Evolutionary conservation across 2,113 vertebrate species (phyloP).

Genomic region (Grammomys surdaster): DNA sequence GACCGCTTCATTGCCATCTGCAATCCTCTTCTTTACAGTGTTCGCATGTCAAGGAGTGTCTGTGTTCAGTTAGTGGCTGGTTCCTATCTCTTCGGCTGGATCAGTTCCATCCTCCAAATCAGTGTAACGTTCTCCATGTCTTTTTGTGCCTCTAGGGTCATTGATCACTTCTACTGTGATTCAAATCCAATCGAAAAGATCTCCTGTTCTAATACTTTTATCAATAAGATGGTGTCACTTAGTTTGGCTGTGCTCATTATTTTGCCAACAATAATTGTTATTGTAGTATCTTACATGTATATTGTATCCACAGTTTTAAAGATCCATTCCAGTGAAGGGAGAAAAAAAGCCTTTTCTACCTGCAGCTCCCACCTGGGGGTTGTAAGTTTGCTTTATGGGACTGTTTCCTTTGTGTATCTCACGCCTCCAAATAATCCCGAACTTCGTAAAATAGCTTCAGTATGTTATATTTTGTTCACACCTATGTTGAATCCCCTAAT

Average conservation of each 20-base stretch:
- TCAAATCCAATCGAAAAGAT: constrained; percentile 70
- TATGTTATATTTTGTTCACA: constrained; percentile 76
- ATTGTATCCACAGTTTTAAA: constrained; percentile 67
- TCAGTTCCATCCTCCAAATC: constrained; percentile 70
- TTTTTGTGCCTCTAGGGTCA: constrained; percentile 66
- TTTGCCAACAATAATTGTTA: constrained; percentile 69
- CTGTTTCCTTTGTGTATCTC: constrained; percentile 72
- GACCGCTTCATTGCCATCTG: constrained; percentile 73
- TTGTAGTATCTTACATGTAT: constrained; percentile 71
- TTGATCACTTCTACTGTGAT: constrained; percentile 79
- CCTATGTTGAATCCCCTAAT: constrained; percentile 77
- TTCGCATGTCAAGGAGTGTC: constrained; percentile 59
- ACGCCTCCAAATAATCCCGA: constrained; percentile 65
- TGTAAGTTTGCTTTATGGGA: constrained; percentile 74
- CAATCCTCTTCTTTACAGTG: constrained; percentile 61
- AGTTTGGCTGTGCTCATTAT: constrained; percentile 69
- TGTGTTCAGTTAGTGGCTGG: constrained; percentile 68
- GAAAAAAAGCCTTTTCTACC: constrained; percentile 73
- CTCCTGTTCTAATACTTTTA: constrained; percentile 67
- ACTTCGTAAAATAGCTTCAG: constrained; percentile 60
- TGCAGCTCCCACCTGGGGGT: constrained; percentile 71
- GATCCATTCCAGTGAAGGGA: constrained; percentile 63
- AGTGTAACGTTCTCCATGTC: constrained; percentile 68
- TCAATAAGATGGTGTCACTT: constrained; percentile 72
- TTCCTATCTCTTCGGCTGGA: constrained; percentile 69